Conservation (phyloP, 2,113 vertebrate species). For the Pholis gunnellus region DNA sequence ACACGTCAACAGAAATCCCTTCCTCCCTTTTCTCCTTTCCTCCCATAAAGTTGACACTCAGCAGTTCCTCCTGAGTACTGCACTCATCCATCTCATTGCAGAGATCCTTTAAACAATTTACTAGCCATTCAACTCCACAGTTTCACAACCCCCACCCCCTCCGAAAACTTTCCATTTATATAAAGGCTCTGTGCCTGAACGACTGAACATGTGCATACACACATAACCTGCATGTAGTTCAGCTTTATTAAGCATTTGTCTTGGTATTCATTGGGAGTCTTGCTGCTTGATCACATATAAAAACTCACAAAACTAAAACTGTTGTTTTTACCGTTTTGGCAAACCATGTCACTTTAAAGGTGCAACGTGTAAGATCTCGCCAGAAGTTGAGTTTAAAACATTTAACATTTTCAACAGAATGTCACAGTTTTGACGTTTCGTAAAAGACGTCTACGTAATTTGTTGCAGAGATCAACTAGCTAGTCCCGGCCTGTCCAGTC, state of each 20-base stretch:
- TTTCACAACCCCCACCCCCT: conserved; percentile 4
- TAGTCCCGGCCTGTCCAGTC: no score
- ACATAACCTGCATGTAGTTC: background rate
- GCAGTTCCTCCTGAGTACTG: conserved; percentile 45
- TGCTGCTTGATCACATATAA: background rate
- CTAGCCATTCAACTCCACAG: conserved; percentile 13
- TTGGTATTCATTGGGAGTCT: background rate
- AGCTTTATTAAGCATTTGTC: background rate
- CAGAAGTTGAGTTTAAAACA: background rate
- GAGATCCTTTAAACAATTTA: conserved; percentile 49
- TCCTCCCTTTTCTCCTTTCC: background rate
- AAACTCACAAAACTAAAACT: background rate
- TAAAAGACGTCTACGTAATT: no score
- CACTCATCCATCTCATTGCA: conserved; percentile 53
- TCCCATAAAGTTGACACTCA: conserved; percentile 41
- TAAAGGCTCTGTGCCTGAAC: background rate
- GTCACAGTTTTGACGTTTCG: no score
- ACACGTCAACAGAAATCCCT: background rate
- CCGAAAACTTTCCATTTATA: conserved; percentile 36
- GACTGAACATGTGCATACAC: background rate
- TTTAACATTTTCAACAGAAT: background rate
- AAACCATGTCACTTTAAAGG: background rate
- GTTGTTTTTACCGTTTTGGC: background rate
- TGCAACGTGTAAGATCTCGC: background rate
- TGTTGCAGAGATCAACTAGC: no score